phyloP scores from a whole-genome alignment of 2,888 invertebrate genomes.

The Ommatoiulus sabulosus region DNA sequence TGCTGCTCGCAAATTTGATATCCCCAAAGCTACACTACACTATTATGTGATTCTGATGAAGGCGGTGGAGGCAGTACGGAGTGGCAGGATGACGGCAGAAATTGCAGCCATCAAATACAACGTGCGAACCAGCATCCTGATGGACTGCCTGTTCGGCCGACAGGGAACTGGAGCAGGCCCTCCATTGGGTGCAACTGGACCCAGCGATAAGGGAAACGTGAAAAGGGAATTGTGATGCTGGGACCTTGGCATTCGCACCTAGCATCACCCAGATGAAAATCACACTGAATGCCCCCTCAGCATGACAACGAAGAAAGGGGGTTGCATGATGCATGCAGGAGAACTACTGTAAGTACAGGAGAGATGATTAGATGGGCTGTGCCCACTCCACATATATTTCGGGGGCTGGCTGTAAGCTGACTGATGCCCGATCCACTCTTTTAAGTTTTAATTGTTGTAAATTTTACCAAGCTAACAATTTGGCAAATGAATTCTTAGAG shows the following conservation, averaged over 20 bases:
- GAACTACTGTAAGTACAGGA: conserved; percentile 24
- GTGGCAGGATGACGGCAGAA: conserved; percentile 60
- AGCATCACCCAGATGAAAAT: not conserved
- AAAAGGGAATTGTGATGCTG: conserved; percentile 54
- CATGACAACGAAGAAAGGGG: not conserved
- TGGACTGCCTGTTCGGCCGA: conserved; percentile 59
- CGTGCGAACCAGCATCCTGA: conserved; percentile 59
- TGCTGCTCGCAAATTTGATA: conserved; percentile 93
- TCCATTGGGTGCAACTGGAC: not conserved
- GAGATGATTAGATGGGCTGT: not conserved
- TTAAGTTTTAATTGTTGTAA: not conserved
- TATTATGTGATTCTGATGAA: conserved; percentile 61
- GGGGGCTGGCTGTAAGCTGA: not conserved
- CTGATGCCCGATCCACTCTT: not conserved
- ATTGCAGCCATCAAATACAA: conserved; percentile 61
- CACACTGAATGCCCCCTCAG: not conserved
- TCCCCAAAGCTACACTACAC: conserved; percentile 84
- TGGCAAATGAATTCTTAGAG: too few species aligned
- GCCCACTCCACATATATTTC: not conserved
- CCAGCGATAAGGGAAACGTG: conserved; percentile 38
- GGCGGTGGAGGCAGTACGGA: conserved; percentile 60
- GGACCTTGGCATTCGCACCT: conserved; percentile 2
- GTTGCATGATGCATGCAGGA: not conserved
- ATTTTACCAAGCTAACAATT: not conserved
- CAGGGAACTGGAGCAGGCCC: conserved; percentile 50